phyloP scores from a whole-genome alignment of 2,113 vertebrate genomes.

The Paratilapia polleni region DNA sequence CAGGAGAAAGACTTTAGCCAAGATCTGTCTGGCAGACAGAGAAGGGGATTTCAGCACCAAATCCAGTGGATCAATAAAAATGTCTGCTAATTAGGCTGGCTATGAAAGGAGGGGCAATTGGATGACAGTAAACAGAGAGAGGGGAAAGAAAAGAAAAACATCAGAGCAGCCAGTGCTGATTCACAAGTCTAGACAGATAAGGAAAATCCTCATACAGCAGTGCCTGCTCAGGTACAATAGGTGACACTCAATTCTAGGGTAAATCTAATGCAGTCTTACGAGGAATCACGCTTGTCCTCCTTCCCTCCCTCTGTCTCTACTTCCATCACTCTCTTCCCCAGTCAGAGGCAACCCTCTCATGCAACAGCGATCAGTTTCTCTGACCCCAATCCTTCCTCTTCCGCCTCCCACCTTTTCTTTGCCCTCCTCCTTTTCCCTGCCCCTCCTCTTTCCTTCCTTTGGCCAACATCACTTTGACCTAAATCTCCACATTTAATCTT shows the following conservation, averaged over 20 bases:
- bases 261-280: background rate
- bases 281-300: constrained; percentile 9
- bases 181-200: constrained; percentile 70
- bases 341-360: constrained; percentile 10
- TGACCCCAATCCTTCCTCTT: constrained; percentile 70
- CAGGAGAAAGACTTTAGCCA: constrained; percentile 61
- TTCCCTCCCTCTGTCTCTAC: background rate
- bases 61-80: constrained; percentile 81
- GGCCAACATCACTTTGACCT: constrained; percentile 77
- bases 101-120: background rate
- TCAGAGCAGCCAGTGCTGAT: constrained; percentile 35
- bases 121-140: constrained; percentile 30
- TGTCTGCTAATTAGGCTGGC: constrained; percentile 78
- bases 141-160: constrained; percentile 7
- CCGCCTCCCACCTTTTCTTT: constrained; percentile 38
- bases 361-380: constrained; percentile 68
- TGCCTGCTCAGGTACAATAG: constrained; percentile 37
- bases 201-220: constrained; percentile 53
- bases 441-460: constrained; percentile 39
- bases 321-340: constrained; percentile 52
- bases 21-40: constrained; percentile 79
- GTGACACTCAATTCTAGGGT: background rate
- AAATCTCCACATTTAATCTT: constrained; percentile 81
- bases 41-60: constrained; percentile 71
- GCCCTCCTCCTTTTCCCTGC: constrained; percentile 12